Conservation (phyloP, 2,888 invertebrate species). For the Megalurothrips usitatus region DNA sequence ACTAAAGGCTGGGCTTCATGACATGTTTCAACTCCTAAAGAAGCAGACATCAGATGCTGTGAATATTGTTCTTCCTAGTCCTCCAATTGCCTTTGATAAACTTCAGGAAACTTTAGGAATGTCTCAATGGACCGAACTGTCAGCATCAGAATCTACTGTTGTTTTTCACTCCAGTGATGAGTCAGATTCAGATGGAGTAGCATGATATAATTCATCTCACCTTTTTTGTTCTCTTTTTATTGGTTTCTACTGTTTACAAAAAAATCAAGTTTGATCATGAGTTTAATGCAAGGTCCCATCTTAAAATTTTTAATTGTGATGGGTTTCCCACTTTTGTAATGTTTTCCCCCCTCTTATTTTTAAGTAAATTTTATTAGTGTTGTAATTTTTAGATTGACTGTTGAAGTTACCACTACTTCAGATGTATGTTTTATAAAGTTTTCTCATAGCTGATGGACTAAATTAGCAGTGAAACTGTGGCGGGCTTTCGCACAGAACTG, state of each 20-base stretch:
- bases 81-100: background rate
- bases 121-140: background rate
- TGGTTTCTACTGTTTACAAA: too few species aligned
- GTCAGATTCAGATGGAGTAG: constrained; percentile 1
- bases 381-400: constrained; percentile 5
- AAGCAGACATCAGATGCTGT: background rate
- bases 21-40: background rate
- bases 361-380: background rate
- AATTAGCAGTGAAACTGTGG: too few species aligned
- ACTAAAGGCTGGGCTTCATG: constrained; percentile 8
- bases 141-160: background rate
- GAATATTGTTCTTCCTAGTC: background rate
- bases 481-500: too few species aligned
- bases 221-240: too few species aligned
- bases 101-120: background rate
- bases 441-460: background rate
- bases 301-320: background rate
- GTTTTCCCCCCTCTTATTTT: background rate
- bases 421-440: background rate
- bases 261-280: background rate
- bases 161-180: background rate
- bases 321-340: background rate
- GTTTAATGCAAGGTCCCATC: background rate
- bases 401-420: background rate
- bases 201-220: background rate